Evolutionary conservation across 1,140 invertebrate genomes (phyloP).

Genomic region (Leptoteleia sp.): DNA sequence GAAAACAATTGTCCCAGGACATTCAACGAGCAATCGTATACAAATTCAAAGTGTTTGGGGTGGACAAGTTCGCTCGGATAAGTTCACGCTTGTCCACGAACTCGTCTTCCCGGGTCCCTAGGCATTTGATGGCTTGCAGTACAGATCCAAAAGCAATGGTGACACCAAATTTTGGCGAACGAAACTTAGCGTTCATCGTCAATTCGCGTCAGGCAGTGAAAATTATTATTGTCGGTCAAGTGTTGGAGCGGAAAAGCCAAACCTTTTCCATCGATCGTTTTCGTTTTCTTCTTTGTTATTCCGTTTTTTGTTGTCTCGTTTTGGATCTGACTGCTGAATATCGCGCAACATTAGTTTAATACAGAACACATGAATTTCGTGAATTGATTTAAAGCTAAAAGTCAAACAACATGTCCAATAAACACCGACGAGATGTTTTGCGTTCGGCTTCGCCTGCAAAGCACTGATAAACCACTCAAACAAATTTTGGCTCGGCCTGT

Average conservation of each 20-base stretch:
- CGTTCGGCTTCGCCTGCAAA: conserved; percentile 58
- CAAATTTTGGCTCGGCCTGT: conserved; percentile 2
- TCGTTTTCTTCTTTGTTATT: neutral
- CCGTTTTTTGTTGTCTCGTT: no score
- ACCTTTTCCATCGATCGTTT: no score
- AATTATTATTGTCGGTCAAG: conserved; percentile 56
- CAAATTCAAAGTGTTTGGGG: neutral
- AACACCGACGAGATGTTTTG: conserved; percentile 49
- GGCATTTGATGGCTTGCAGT: conserved; percentile 22
- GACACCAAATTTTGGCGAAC: conserved; percentile 1
- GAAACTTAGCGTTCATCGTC: conserved; percentile 31
- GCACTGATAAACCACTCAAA: conserved; percentile 28
- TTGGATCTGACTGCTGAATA: conserved; percentile 37
- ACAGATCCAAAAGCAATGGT: conserved; percentile 33
- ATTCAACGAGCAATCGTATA: conserved; percentile 26
- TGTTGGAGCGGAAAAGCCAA: conserved; percentile 29
- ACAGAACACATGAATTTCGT: conserved; percentile 55
- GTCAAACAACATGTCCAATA: conserved; percentile 54
- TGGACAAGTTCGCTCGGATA: neutral
- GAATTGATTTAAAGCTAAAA: conserved; percentile 55
- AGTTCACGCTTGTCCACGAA: neutral
- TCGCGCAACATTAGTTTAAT: conserved; percentile 36
- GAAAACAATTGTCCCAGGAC: conserved; percentile 1
- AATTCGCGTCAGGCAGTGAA: conserved; percentile 57
- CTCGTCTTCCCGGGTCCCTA: neutral